These are phyloP conservation scores for Bombus haemorrhoidalis DNA, from an alignment of 1,140 invertebrate genomes.

Conservation along the genomic window DNA sequence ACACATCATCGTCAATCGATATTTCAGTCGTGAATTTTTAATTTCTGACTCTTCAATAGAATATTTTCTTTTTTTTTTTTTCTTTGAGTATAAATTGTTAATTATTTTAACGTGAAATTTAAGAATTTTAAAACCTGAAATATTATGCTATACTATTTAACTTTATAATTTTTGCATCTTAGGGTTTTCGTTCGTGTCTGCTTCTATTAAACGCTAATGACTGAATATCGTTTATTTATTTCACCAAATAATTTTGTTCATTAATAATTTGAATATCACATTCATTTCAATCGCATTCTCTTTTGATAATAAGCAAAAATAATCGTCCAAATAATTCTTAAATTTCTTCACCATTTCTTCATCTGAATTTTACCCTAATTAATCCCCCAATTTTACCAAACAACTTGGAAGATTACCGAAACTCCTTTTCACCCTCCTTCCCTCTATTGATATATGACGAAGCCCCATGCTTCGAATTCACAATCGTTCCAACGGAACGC, in stretches of 20 bases:
- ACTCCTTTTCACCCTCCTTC: neutral
- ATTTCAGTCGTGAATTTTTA: neutral
- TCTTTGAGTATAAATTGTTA: too few species aligned
- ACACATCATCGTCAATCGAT: constrained; percentile 51
- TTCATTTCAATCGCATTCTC: neutral
- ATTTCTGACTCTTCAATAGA: neutral
- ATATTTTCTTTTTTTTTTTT: too few species aligned
- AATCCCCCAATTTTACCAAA: neutral
- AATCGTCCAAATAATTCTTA: neutral
- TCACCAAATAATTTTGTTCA: neutral
- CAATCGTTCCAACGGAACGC: neutral
- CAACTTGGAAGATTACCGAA: neutral
- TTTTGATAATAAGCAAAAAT: neutral
- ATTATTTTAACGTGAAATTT: neutral
- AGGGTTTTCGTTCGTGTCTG: neutral
- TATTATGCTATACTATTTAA: neutral
- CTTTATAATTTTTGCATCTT: neutral
- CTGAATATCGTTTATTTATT: neutral
- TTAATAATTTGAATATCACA: neutral
- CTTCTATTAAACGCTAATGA: neutral
- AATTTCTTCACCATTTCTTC: neutral
- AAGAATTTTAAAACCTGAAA: neutral
- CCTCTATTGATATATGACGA: neutral
- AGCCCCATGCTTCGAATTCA: neutral
- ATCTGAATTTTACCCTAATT: neutral